These are phyloP conservation scores for Hycleus cichorii DNA, from an alignment of 1,140 invertebrate genomes.

Conservation along the genomic window DNA sequence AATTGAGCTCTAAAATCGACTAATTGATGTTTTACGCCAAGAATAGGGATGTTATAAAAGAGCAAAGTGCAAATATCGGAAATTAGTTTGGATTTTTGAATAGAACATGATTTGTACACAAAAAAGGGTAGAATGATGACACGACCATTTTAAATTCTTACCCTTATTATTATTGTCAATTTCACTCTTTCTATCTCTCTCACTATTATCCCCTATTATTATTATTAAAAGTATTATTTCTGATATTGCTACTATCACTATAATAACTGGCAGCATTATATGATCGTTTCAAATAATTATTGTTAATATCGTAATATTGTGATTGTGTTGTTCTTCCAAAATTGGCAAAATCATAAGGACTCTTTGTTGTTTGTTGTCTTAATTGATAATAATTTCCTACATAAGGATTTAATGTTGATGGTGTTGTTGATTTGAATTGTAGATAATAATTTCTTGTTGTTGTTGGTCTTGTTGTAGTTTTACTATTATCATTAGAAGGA, in stretches of 20 bases:
- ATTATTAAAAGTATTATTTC: conserved; percentile 17
- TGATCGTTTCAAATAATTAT: conserved; percentile 43
- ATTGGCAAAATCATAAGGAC: conserved; percentile 43
- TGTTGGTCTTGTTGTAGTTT: conserved; percentile 2
- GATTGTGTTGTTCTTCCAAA: conserved; percentile 27
- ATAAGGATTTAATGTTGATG: conserved; percentile 20
- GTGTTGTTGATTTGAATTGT: not conserved
- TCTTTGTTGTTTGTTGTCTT: conserved; percentile 36
- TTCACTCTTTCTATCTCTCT: too few relatives aligned
- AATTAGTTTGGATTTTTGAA: too few relatives aligned
- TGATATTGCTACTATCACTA: conserved; percentile 29
- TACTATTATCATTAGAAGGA: conserved; percentile 10
- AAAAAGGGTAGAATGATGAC: too few relatives aligned
- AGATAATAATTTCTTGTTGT: conserved; percentile 9
- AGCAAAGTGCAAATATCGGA: too few relatives aligned
- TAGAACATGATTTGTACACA: too few relatives aligned
- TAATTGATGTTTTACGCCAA: too few relatives aligned
- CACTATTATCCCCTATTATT: not conserved
- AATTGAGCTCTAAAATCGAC: too few relatives aligned
- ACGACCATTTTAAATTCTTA: too few relatives aligned
- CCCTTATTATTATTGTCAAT: too few relatives aligned
- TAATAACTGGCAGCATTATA: conserved; percentile 40
- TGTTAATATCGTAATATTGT: conserved; percentile 37
- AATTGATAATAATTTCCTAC: conserved; percentile 35
- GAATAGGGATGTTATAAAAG: too few relatives aligned